Evolutionary conservation across 2,888 invertebrate genomes (phyloP), one percentile per base, ranked within the genome.

Genomic region (Tiliacea aurago): DNA sequence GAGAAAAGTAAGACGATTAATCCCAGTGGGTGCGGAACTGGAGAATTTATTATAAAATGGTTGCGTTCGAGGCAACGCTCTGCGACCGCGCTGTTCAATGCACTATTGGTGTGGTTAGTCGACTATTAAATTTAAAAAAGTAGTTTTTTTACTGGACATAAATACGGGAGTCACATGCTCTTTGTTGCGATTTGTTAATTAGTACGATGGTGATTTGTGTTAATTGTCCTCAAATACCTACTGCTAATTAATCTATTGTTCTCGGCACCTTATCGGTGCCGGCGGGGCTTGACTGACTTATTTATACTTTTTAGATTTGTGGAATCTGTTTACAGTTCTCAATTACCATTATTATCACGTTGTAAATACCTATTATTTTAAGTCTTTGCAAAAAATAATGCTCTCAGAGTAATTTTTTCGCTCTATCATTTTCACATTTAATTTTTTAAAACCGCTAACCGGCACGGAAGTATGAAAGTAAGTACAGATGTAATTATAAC

Each of bases 1-100:
- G 94, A 95, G 94, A 94, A 95, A 95, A 95, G 95, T 95, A 95
- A 95, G 95, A 93, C 95, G 95, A 95, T 95, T 96, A 95, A 96
- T 96, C 94, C 95, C 95, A 90, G 90, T 90, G 93, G 93, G 92
- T 92, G 92, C 91, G 89, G 91, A 90, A 90, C 91, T 88, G 84
- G 93, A 93, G 93, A 95, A 95, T 95, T 95, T 95, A 95, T 95
- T 95, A 95, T 95, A 95, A 95, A 95, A 93, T 90, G 92, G 91
- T 94, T 93, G 92, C 92, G 89, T 93, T 89, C 89, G 89, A 91
- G 88, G 91, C 90, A 92, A 91, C 59, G 74, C 73, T 79, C 68
- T 28, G 73, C 56, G 59, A 76, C 73, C 71, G 61, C 68, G 59
- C 71, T 91, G 90, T 83, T 83, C 91, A 92, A 88, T 90, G 90